These are phyloP conservation scores for Aphidius ervi DNA, from an alignment of 1,140 invertebrate genomes.

Conservation along the genomic window DNA sequence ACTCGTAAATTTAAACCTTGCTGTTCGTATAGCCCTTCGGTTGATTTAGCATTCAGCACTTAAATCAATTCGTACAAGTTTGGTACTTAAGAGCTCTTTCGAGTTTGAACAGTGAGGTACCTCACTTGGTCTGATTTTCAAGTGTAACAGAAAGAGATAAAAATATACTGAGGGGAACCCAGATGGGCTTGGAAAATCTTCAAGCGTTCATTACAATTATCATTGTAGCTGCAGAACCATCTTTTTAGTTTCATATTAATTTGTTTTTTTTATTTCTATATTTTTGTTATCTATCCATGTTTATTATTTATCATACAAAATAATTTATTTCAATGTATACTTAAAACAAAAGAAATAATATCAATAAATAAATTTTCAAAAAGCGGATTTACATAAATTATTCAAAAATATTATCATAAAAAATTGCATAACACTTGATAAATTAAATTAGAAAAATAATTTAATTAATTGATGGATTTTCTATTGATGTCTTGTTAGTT, in stretches of 20 bases:
- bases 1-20: slow-evolving; percentile 5
- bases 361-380: too few species aligned
- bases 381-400: too few species aligned
- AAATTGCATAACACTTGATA: too few species aligned
- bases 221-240: slow-evolving; percentile 43
- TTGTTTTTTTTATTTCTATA: too few species aligned
- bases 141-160: slow-evolving; percentile 5
- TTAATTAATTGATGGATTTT: too few species aligned
- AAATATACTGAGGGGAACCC: slow-evolving; percentile 33
- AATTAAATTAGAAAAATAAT: too few species aligned
- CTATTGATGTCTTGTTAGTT: too few species aligned
- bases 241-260: neutral
- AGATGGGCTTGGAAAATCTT: slow-evolving; percentile 50
- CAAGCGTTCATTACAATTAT: slow-evolving; percentile 54
- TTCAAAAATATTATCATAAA: too few species aligned
- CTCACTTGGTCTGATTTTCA: slow-evolving; percentile 35
- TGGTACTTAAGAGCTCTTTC: slow-evolving; percentile 50
- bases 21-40: slow-evolving; percentile 30
- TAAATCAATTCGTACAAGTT: slow-evolving; percentile 55
- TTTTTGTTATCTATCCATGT: too few species aligned
- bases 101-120: slow-evolving; percentile 40
- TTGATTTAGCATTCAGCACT: slow-evolving; percentile 55
- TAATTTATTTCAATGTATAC: too few species aligned
- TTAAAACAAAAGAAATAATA: too few species aligned
- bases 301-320: too few species aligned